Evolutionary conservation across 2,888 invertebrate species (phyloP).

Genomic region (Cryptus armator): DNA sequence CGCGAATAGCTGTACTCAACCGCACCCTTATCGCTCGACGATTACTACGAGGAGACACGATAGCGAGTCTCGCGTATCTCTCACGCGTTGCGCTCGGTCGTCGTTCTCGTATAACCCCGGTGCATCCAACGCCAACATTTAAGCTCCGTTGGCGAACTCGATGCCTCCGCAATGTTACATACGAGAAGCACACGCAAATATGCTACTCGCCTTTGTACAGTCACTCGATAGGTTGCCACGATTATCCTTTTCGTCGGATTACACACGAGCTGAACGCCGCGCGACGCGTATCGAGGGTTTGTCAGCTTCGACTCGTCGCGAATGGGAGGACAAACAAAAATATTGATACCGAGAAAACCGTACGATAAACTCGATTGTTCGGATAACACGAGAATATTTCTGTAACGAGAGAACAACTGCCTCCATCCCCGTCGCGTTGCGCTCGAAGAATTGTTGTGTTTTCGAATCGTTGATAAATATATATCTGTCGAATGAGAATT

Average conservation of each 20-base stretch:
- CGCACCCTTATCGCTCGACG: slow-evolving; percentile 54
- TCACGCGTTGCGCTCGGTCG: background rate
- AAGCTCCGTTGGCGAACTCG: slow-evolving; percentile 31
- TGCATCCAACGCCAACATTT: slow-evolving; percentile 19
- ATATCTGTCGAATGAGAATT: slow-evolving; percentile 37
- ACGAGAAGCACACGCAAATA: slow-evolving; percentile 5
- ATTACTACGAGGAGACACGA: slow-evolving; percentile 61
- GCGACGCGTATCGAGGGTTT: no score
- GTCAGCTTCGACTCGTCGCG: background rate
- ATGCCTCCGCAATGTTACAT: slow-evolving; percentile 7
- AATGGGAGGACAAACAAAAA: slow-evolving; percentile 5
- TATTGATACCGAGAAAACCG: slow-evolving; percentile 33
- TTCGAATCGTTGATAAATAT: background rate
- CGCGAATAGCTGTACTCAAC: slow-evolving; percentile 11
- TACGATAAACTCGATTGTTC: slow-evolving; percentile 40
- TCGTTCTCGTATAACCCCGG: background rate
- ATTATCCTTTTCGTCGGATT: slow-evolving; percentile 46
- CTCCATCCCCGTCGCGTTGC: background rate
- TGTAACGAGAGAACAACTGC: slow-evolving; percentile 2
- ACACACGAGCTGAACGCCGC: background rate
- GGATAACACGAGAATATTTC: slow-evolving; percentile 30
- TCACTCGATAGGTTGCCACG: slow-evolving; percentile 5
- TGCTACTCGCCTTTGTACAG: background rate
- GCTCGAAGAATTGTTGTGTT: background rate
- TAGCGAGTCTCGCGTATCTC: slow-evolving; percentile 46